A percentile compares a stretch with the other conserved stretches of the same genome.
These are phyloP conservation scores for Prochilodus magdalenae DNA, from an alignment of 2,113 vertebrate species.

Conservation along the genomic window DNA sequence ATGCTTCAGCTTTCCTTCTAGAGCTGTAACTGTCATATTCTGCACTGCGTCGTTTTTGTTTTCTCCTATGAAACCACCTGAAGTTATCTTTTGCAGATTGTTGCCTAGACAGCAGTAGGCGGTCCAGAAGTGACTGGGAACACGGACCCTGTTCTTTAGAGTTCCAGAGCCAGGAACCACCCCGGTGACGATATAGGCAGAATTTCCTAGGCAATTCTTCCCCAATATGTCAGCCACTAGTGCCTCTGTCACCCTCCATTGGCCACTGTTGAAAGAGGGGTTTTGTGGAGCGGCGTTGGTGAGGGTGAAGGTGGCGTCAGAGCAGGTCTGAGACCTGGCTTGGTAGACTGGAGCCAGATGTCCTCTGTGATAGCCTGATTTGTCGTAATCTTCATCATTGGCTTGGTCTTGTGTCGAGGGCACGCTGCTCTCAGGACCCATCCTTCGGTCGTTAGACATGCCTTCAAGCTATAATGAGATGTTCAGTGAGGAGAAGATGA, in stretches of 20 bases:
- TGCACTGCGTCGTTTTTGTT: too few species aligned
- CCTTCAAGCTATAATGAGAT: neutral
- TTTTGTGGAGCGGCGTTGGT: constrained; percentile 40
- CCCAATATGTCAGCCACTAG: neutral
- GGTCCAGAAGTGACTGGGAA: too few species aligned
- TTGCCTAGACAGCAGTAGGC: too few species aligned
- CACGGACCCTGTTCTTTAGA: neutral
- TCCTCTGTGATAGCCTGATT: constrained; percentile 1
- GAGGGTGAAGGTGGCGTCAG: constrained; percentile 31
- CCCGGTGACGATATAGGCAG: constrained; percentile 10
- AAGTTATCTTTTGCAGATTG: too few species aligned
- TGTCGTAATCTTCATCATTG: too few species aligned
- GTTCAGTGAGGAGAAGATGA: too few species aligned
- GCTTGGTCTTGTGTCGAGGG: too few species aligned
- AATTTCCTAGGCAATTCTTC: rapidly evolving
- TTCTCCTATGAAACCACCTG: too few species aligned
- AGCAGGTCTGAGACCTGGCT: neutral
- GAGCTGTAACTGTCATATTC: too few species aligned
- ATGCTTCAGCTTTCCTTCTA: too few species aligned
- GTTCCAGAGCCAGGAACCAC: neutral
- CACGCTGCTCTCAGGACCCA: neutral
- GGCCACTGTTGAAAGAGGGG: neutral
- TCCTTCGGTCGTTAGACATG: neutral
- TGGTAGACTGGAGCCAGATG: constrained; percentile 42
- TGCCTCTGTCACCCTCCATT: constrained; percentile 4